Percentiles rank a stretch among this genome's conserved stretches.
Evolutionary conservation across 2,797 vertebrate genomes (phyloP).

Genomic region (Darevskia mixta): DNA sequence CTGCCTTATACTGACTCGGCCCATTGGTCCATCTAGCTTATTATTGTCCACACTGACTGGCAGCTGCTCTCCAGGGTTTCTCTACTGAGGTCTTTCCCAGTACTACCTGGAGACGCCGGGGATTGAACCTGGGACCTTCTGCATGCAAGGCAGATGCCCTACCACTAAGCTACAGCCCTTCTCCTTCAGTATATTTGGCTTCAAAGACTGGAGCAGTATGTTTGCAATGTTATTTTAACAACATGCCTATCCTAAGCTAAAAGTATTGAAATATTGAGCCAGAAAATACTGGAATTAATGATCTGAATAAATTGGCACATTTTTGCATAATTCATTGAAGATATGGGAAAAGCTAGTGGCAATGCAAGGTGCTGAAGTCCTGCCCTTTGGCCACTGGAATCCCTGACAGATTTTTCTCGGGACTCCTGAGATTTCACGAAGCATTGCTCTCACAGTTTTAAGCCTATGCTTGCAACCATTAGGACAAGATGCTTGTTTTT

Average conservation of each 20-base stretch:
- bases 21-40: too few relatives aligned
- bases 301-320: not conserved
- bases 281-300: not conserved
- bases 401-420: not conserved
- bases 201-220: not conserved
- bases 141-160: too few relatives aligned
- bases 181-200: not conserved
- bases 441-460: not conserved
- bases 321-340: not conserved
- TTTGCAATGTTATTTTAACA: not conserved
- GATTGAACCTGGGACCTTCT: too few relatives aligned
- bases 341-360: not conserved
- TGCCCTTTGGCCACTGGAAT: not conserved
- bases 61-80: too few relatives aligned
- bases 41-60: too few relatives aligned
- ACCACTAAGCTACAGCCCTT: too few relatives aligned
- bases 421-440: not conserved
- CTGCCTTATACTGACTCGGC: too few relatives aligned
- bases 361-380: not conserved
- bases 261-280: not conserved
- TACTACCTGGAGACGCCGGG: too few relatives aligned
- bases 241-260: not conserved
- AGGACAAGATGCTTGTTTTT: not conserved
- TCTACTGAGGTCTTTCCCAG: too few relatives aligned
- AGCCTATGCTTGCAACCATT: not conserved